These are phyloP conservation scores for Maccullochella peelii DNA, from an alignment of 2,113 vertebrate species.

Conservation along the genomic window DNA sequence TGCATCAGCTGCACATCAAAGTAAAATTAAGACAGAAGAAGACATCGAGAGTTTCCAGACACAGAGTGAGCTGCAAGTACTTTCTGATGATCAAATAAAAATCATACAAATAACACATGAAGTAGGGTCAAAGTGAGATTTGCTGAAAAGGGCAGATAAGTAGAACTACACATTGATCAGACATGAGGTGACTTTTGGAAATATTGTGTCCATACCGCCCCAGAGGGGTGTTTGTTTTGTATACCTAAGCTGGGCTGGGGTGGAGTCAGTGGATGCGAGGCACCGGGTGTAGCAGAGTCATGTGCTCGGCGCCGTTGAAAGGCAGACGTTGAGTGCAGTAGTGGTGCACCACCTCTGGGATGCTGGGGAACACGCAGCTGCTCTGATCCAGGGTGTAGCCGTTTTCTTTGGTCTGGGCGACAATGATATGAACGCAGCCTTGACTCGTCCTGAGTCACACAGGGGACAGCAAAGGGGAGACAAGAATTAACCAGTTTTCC, in stretches of 20 bases:
- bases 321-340: constrained; percentile 89
- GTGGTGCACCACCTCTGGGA: constrained; percentile 90
- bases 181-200: constrained; percentile 23
- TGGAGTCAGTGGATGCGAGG: constrained; percentile 73
- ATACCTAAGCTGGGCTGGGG: background rate
- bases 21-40: constrained; percentile 39
- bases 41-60: background rate
- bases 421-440: constrained; percentile 93
- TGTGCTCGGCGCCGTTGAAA: constrained; percentile 91
- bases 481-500: background rate
- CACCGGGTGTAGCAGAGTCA: constrained; percentile 89
- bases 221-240: constrained; percentile 53
- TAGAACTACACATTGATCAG: constrained; percentile 24
- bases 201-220: constrained; percentile 10
- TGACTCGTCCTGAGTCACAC: constrained; percentile 88
- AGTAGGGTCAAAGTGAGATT: background rate
- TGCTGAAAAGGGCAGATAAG: background rate
- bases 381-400: constrained; percentile 91
- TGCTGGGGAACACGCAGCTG: constrained; percentile 89
- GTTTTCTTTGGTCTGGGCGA: constrained; percentile 92
- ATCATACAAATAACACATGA: constrained; percentile 1
- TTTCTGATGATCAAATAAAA: constrained; percentile 5
- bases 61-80: background rate
- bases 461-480: background rate
- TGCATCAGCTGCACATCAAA: constrained; percentile 62